Percentiles rank a stretch among this genome's conserved stretches.
Conservation (phyloP, 2,113 vertebrate genomes). For the Gopherus evgoodei region DNA sequence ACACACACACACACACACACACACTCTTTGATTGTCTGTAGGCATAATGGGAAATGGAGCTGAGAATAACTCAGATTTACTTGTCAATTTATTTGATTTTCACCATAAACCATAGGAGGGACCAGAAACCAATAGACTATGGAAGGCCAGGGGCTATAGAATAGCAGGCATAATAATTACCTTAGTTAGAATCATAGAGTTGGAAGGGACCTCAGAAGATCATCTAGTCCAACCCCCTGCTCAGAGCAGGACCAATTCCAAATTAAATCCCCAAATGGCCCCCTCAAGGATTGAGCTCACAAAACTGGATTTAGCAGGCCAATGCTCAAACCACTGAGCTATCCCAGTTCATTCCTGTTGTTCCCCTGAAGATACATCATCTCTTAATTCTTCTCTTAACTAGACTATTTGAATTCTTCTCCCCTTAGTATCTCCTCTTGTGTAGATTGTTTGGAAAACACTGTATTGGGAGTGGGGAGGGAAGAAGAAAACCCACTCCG, state of each 20-base stretch:
- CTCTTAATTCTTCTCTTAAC: neutral
- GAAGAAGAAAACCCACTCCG: no score
- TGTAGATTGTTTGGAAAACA: neutral
- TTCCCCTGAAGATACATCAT: neutral
- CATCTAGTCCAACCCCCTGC: no score
- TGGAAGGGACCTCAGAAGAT: no score
- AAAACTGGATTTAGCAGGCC: no score
- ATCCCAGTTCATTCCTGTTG: neutral
- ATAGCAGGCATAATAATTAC: neutral
- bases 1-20: neutral
- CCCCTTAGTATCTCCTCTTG: neutral
- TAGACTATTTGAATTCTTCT: neutral
- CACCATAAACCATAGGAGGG: neutral
- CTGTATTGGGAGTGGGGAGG: neutral
- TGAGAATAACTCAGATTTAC: neutral
- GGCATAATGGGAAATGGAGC: neutral
- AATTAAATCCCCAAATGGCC: no score
- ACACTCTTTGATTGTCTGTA: neutral
- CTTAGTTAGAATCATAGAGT: neutral
- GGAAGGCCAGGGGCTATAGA: neutral
- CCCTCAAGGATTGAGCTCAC: no score
- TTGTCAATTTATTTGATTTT: neutral
- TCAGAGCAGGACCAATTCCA: no score
- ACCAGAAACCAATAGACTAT: neutral
- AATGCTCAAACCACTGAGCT: no score